These are phyloP conservation scores for Oligia latruncula DNA, from an alignment of 2,888 invertebrate genomes.

Conservation along the genomic window DNA sequence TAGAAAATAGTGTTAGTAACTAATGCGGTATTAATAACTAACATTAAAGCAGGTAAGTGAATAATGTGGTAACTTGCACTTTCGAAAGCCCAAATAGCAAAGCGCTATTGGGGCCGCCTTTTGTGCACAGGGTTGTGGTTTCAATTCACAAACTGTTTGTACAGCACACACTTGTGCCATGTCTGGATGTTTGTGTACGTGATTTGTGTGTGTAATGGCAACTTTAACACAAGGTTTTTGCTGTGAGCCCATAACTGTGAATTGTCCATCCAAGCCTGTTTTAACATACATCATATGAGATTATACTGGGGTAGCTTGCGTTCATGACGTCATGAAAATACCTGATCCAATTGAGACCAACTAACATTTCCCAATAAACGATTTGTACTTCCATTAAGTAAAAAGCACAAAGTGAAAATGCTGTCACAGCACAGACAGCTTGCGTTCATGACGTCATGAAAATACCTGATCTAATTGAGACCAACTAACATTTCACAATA, in stretches of 20 bases:
- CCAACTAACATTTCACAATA: constrained; percentile 5
- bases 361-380: constrained; percentile 21
- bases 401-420: constrained; percentile 28
- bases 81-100: background rate
- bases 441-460: constrained; percentile 79
- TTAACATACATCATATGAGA: constrained; percentile 8
- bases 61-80: constrained; percentile 57
- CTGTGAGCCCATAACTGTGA: constrained; percentile 10
- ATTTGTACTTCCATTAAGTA: constrained; percentile 10
- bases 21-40: constrained; percentile 2
- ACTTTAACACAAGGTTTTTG: constrained; percentile 13
- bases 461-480: constrained; percentile 1
- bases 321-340: constrained; percentile 77
- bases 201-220: constrained; percentile 28
- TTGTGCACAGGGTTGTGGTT: constrained; percentile 44
- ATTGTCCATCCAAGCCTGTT: constrained; percentile 5
- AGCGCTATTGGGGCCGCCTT: constrained; percentile 10
- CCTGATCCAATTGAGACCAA: background rate
- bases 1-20: constrained; percentile 32
- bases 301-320: constrained; percentile 58
- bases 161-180: constrained; percentile 49
- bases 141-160: constrained; percentile 38
- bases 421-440: constrained; percentile 30
- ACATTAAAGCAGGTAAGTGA: constrained; percentile 49
- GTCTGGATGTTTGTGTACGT: constrained; percentile 53